Evolutionary conservation across 2,888 invertebrate genomes (phyloP), one percentile per base, ranked within the genome.

Genomic region (Adineta ricciae): DNA sequence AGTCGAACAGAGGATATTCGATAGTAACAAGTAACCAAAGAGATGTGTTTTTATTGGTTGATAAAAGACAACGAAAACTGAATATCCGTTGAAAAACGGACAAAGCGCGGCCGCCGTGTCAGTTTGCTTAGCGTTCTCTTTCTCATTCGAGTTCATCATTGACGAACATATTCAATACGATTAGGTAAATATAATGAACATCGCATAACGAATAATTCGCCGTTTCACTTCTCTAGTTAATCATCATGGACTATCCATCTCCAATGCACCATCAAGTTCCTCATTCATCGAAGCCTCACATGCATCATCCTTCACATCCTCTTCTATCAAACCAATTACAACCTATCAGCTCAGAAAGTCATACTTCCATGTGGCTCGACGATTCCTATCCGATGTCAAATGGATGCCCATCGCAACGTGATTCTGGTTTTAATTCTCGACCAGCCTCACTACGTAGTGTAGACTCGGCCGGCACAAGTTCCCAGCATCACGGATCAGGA

Each of bases 301-400:
- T 32, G 19, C 64, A 64, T 78, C 78, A 78, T 78, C 41, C 24
- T 24, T 24, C 9, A n/a, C 41, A 78, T 78, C 38, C 78, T 24
- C 41, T 41, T n/a, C 24, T 41, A 9, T 41, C 38, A n/a, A 38
- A 78, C 24, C 78, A 78, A 14, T 41, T 41, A 78, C 78, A 78
- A 21, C 78, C 38, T 5, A 41, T 78, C 0, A 78, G n/a, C 41
- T n/a, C 78, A 11, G 78, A 41, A 9, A 78, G 9, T 41, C 38
- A 78, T 78, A 78, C 78, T n/a, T 11, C 41, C 9, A 78, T 78
- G 78, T 78, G 78, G 78, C 41, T 78, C 1, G 78, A 78, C 41
- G 78, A 78, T 41, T n/a, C 78, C 21, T 78, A 78, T 41, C 3
- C 64, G 7, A 14, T 2, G 16, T 64, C 64, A 19, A 64, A 2